Evolutionary conservation across 1,140 invertebrate species (phyloP).

Genomic region (Helicoverpa armigera): DNA sequence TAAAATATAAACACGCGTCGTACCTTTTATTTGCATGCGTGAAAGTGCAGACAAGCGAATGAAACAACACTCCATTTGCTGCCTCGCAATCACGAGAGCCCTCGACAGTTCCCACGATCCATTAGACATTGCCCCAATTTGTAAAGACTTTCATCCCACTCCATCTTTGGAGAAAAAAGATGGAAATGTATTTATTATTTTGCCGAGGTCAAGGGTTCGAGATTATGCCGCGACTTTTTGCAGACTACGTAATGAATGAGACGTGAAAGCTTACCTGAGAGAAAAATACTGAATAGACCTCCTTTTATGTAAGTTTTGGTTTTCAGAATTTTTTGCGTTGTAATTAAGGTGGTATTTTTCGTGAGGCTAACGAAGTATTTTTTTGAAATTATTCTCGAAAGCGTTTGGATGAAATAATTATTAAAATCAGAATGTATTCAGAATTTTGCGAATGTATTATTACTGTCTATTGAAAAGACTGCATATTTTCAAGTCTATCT

Average conservation of each 20-base stretch:
- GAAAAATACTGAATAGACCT: slow-evolving; percentile 37
- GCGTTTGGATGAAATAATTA: not conserved
- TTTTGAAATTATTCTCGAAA: not conserved
- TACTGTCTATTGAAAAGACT: not conserved
- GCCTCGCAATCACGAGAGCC: slow-evolving; percentile 53
- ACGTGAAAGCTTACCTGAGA: slow-evolving; percentile 24
- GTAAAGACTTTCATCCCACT: slow-evolving; percentile 48
- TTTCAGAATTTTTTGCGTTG: slow-evolving; percentile 8
- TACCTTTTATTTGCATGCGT: slow-evolving; percentile 51
- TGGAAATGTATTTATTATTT: slow-evolving; percentile 57
- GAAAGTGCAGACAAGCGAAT: slow-evolving; percentile 57
- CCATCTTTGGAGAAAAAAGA: slow-evolving; percentile 49
- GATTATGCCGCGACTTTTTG: slow-evolving; percentile 46
- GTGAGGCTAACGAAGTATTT: slow-evolving; percentile 10
- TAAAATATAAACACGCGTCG: not conserved
- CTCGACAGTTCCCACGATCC: slow-evolving; percentile 55
- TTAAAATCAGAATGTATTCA: not conserved
- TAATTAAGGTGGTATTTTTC: slow-evolving; percentile 10
- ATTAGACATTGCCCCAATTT: slow-evolving; percentile 61
- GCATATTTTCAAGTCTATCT: too few species aligned
- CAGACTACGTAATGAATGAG: slow-evolving; percentile 48
- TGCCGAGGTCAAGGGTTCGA: slow-evolving; percentile 51
- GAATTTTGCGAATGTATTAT: not conserved
- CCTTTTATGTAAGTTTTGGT: slow-evolving; percentile 34
- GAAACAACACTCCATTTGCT: slow-evolving; percentile 57